These are phyloP conservation scores for Sinodicranocentrus sp. DNA, from an alignment of 2,888 invertebrate species.

Conservation along the genomic window DNA sequence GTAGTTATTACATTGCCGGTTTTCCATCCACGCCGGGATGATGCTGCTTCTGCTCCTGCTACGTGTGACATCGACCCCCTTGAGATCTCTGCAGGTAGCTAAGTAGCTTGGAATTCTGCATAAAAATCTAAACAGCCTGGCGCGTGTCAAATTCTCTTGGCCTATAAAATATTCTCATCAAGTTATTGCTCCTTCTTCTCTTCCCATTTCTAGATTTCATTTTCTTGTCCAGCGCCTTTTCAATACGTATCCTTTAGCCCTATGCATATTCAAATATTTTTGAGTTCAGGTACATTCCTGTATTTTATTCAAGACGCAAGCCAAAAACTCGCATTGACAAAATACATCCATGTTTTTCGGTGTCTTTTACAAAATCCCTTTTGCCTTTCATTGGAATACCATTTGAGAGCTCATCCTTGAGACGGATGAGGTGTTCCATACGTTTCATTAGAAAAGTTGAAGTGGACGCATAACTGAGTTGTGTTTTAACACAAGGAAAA, in stretches of 20 bases:
- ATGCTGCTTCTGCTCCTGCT: conserved; percentile 36
- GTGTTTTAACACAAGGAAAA: not conserved
- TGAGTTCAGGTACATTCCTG: conserved; percentile 5
- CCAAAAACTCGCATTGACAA: conserved; percentile 18
- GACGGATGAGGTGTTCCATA: no score
- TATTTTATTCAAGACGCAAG: conserved; percentile 40
- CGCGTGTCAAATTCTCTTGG: conserved; percentile 74
- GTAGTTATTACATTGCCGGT: not conserved
- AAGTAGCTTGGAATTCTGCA: conserved; percentile 76
- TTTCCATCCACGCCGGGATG: no score
- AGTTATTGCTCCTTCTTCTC: conserved; percentile 72
- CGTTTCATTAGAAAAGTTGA: no score
- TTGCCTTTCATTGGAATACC: no score
- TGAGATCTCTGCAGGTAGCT: conserved; percentile 75
- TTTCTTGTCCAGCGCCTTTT: conserved; percentile 43
- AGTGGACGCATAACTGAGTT: not conserved
- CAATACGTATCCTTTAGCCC: not conserved
- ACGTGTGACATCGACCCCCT: conserved; percentile 76
- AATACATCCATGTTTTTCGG: no score
- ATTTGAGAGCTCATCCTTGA: no score
- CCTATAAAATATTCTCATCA: conserved; percentile 75
- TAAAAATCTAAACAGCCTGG: conserved; percentile 73
- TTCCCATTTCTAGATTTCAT: conserved; percentile 21
- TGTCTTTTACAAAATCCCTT: no score
- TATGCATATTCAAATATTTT: no score